These are phyloP conservation scores for Mohoua ochrocephala DNA, from an alignment of 2,113 vertebrate genomes.

Conservation along the genomic window DNA sequence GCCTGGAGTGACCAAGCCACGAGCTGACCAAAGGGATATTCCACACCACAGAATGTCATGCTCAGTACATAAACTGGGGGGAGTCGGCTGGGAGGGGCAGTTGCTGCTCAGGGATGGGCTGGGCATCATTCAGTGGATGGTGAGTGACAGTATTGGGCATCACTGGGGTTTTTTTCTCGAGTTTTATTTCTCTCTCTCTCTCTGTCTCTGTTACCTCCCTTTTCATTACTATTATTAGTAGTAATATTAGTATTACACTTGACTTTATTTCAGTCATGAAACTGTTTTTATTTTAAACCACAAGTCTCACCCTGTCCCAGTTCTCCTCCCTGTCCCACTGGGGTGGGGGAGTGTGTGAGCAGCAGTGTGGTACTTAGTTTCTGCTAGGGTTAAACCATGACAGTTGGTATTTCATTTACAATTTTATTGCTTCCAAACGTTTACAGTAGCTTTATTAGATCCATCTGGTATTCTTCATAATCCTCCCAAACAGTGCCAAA, in stretches of 20 bases:
- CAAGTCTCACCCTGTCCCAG: neutral
- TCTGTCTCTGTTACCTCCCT: neutral
- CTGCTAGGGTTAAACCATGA: neutral
- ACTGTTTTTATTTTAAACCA: neutral
- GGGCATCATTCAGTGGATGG: neutral
- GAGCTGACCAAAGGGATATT: neutral
- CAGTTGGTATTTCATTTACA: neutral
- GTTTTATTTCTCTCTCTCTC: neutral
- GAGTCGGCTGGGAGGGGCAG: neutral
- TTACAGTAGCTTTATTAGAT: constrained; percentile 35
- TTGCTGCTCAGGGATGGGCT: neutral
- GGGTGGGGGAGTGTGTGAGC: neutral
- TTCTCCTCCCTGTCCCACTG: neutral
- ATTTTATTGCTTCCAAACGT: neutral
- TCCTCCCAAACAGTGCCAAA: neutral
- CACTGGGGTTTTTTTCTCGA: neutral
- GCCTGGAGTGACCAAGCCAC: neutral
- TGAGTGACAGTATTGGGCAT: neutral
- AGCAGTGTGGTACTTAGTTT: neutral
- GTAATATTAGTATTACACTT: neutral
- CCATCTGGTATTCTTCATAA: constrained; percentile 23
- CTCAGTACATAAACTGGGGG: neutral
- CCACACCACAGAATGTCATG: neutral
- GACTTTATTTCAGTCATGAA: neutral
- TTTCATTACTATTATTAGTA: neutral